Conservation (phyloP, 2,113 vertebrate species). For the Andinoacara biseriatus region DNA sequence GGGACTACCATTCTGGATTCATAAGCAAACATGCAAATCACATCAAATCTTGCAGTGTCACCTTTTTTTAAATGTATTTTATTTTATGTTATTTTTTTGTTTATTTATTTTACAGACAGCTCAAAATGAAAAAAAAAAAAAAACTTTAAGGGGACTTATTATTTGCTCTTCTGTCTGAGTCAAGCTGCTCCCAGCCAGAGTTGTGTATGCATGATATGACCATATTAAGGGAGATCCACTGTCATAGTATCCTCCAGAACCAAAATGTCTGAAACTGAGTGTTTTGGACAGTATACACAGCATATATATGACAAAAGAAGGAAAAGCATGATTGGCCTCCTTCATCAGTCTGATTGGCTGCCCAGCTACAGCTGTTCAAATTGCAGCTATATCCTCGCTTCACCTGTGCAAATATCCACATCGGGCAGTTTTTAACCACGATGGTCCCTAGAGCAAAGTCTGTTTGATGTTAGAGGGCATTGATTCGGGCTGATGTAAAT, state of each 20-base stretch:
- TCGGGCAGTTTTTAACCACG: not conserved
- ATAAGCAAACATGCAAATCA: not conserved
- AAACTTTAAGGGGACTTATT: conserved; percentile 1
- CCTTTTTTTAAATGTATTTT: not conserved
- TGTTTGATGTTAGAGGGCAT: not conserved
- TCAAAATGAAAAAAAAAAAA: not conserved
- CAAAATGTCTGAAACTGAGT: not conserved
- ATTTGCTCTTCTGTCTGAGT: not conserved
- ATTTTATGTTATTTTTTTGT: no score
- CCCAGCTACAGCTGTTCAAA: not conserved
- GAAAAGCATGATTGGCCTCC: not conserved
- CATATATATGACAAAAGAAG: not conserved
- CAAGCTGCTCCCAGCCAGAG: not conserved
- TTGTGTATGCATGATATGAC: not conserved
- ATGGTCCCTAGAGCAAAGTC: not conserved
- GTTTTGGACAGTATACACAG: not conserved
- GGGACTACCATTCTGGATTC: not conserved
- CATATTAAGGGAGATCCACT: not conserved
- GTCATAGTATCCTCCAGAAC: not conserved
- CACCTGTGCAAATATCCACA: not conserved
- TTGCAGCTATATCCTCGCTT: not conserved
- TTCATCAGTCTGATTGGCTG: not conserved
- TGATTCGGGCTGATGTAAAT: not conserved
- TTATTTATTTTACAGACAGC: no score
- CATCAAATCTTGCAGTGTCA: not conserved